phyloP scores from a whole-genome alignment of 2,113 vertebrate genomes.

The Pipra filicauda region DNA sequence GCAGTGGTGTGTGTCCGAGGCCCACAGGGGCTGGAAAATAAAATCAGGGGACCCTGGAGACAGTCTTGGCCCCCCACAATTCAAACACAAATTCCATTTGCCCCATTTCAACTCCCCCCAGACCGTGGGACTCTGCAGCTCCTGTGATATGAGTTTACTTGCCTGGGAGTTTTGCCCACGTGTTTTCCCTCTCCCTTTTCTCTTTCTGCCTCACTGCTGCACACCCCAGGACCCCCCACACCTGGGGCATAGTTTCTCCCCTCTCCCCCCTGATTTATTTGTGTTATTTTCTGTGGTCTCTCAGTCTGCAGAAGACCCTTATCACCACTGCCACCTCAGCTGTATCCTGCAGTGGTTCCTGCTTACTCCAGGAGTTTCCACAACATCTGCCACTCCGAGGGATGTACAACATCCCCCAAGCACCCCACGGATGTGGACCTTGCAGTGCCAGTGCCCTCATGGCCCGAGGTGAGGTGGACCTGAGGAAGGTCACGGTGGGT shows the following conservation, averaged over 20 bases:
- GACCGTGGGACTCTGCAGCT: not conserved
- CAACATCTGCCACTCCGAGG: not conserved
- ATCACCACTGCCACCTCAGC: not conserved
- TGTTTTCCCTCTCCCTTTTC: not conserved
- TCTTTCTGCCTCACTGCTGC: not conserved
- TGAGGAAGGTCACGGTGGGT: not conserved
- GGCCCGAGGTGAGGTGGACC: not conserved
- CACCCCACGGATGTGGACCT: not conserved
- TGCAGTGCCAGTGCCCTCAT: not conserved
- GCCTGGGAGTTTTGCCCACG: not conserved
- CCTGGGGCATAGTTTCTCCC: not conserved
- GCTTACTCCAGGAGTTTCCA: not conserved
- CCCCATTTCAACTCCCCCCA: not conserved
- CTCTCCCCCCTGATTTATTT: not conserved
- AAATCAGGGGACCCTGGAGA: not conserved
- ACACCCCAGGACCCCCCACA: not conserved
- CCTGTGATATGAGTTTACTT: not conserved
- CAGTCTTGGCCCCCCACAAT: not conserved
- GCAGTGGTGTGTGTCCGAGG: not conserved
- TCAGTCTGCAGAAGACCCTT: not conserved
- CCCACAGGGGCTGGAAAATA: not conserved
- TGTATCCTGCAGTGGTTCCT: not conserved
- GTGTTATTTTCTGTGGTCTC: not conserved
- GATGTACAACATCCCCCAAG: not conserved
- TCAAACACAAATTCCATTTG: not conserved